Base-by-base conservation (phyloP, 2,888 invertebrate genomes). In the Eristalis intricaria region DNA sequence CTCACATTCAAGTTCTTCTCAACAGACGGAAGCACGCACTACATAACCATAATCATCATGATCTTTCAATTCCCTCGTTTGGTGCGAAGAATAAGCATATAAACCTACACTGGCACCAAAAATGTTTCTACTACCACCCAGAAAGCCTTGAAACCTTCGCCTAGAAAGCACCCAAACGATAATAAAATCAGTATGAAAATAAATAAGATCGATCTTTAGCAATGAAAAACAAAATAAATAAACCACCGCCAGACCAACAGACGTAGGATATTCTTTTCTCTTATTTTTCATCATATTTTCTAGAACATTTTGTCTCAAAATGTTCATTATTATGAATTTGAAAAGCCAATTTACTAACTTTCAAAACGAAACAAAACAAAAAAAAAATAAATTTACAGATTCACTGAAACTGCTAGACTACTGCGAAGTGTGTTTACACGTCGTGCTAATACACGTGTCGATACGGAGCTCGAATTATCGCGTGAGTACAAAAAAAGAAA, bases 401-500 rank as follows among this genome's bases (percentile, higher is more conserved):
- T 98, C 94, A 98, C 98, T 94, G 99, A 99, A 96, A 98, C 98
- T 92, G 98, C 98, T 93, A 96, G 98, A 91, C 96, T 99, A 93
- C 96, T 99, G 94, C 97, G 97, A 94, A 97, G 96, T 95, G 98
- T 98, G 93, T 98, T 98, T 95, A 94, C 95, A 92, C 94, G 94
- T 90, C 96, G 97, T 93, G 95, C 97, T 93, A 94, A 96, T 94
- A 95, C 97, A 91, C 95, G 97, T 94, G 96, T 96, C 93, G 95
- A 96, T 94, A 95, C 96, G 94, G 98, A 98, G 94, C 96, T 98
- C 93, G 98, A 98, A 94, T 94, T 98, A 93, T 96, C 97, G 93
- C 98, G 98, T 98, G 96, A 98, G 97, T 97, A 95, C 91, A 76
- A 8, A 32, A 32, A 32, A 32, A 35, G 63, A 56, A 50, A 2